phyloP scores from a whole-genome alignment of 2,113 vertebrate genomes.

The Recurvirostra avosetta region DNA sequence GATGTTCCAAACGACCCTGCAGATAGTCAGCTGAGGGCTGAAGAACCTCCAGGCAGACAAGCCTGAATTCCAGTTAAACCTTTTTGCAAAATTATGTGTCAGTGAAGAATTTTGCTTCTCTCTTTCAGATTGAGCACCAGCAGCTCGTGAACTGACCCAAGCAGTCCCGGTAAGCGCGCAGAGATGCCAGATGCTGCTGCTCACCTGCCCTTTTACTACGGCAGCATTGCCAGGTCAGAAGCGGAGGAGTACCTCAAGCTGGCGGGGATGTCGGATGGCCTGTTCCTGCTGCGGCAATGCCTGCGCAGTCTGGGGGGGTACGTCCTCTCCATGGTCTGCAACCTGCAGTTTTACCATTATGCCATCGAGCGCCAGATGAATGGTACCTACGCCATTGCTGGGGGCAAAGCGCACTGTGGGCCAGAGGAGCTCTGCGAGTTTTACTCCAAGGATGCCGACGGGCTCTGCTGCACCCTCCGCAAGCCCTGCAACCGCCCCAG shows the following conservation, averaged over 20 bases:
- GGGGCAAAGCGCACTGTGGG: conserved; percentile 90
- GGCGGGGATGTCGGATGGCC: conserved; percentile 89
- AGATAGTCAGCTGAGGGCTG: not conserved
- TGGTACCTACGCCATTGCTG: conserved; percentile 87
- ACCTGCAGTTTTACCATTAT: conserved; percentile 89
- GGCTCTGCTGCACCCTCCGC: conserved; percentile 84
- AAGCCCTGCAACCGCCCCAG: conserved; percentile 88
- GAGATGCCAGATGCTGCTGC: conserved; percentile 87
- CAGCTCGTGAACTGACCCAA: fast-evolving
- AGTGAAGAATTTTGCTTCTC: not conserved
- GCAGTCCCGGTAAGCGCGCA: fast-evolving
- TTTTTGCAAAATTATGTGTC: fast-evolving
- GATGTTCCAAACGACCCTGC: not conserved
- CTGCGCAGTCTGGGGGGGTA: conserved; percentile 93
- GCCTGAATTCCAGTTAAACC: not conserved
- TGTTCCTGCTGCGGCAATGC: conserved; percentile 93
- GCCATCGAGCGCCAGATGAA: conserved; percentile 92
- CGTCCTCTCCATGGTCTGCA: conserved; percentile 87
- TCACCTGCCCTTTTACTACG: conserved; percentile 94
- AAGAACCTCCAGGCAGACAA: not conserved
- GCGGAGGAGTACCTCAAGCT: conserved; percentile 92
- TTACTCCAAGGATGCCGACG: conserved; percentile 90
- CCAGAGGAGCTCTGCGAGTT: conserved; percentile 93
- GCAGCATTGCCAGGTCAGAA: conserved; percentile 89
- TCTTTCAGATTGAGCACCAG: not conserved